Percentiles rank a stretch among this genome's conserved stretches.
Conservation (phyloP, 2,888 invertebrate genomes). For the Sisyra terminalis region DNA sequence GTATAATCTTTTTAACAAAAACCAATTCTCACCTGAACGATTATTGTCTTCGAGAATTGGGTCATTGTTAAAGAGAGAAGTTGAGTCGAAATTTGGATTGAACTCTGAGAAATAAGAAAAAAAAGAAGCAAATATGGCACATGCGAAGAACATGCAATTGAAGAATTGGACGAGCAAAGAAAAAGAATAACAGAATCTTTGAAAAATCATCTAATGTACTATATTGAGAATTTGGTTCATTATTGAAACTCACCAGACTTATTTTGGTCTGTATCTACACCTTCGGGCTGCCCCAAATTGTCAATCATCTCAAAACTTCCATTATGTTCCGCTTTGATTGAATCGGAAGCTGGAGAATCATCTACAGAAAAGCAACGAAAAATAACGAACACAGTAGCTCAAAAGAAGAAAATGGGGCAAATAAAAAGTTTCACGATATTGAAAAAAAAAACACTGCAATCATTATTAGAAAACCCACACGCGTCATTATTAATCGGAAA, state of each 20-base stretch:
- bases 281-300: conserved; percentile 33
- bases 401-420: conserved; percentile 1
- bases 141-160: conserved; percentile 2
- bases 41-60: too few species aligned
- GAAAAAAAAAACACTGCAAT: conserved; percentile 4
- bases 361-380: conserved; percentile 20
- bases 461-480: background rate
- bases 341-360: conserved; percentile 16
- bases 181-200: background rate
- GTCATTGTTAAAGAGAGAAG: too few species aligned
- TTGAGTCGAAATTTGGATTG: background rate
- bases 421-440: background rate
- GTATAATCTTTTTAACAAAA: too few species aligned
- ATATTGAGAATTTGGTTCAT: too few species aligned
- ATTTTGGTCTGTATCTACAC: conserved; percentile 18
- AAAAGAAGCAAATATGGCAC: conserved; percentile 4
- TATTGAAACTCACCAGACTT: conserved; percentile 15
- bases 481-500: conserved; percentile 1
- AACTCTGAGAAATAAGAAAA: conserved; percentile 8
- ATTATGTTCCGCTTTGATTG: conserved; percentile 28
- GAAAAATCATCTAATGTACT: too few species aligned
- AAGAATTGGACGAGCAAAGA: background rate
- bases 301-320: conserved; percentile 56
- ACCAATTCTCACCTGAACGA: too few species aligned
- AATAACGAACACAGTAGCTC: conserved; percentile 1